Conservation (phyloP, 1,140 invertebrate species). For the Cherax quadricarinatus region DNA sequence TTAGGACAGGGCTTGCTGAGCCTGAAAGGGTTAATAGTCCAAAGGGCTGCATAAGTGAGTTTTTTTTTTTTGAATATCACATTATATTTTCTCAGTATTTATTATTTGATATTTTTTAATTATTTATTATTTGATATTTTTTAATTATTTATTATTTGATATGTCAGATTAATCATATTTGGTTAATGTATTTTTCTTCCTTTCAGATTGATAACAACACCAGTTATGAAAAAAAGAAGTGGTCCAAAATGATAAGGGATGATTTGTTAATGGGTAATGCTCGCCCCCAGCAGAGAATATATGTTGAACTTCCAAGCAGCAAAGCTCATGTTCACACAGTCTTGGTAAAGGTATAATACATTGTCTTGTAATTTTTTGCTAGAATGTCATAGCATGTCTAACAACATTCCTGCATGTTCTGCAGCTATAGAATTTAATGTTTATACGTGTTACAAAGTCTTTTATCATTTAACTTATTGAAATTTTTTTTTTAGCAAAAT, state of each 20-base stretch:
- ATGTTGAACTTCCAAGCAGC: conserved; percentile 37
- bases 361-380: background rate
- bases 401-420: background rate
- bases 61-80: too few relatives aligned
- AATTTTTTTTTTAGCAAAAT: too few relatives aligned
- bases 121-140: background rate
- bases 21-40: too few relatives aligned
- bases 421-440: background rate
- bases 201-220: conserved; percentile 55
- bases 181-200: background rate
- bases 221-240: conserved; percentile 58
- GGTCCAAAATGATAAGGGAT: conserved; percentile 51
- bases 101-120: background rate
- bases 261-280: conserved; percentile 23
- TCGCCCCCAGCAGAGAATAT: conserved; percentile 31
- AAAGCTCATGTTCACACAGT: conserved; percentile 47
- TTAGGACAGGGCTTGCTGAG: too few relatives aligned
- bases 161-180: background rate
- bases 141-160: too few relatives aligned
- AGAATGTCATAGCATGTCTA: background rate
- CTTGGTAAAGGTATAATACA: conserved; percentile 30
- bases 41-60: too few relatives aligned
- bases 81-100: background rate
- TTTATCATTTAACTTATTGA: too few relatives aligned
- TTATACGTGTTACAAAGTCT: too few relatives aligned